Percentiles rank a stretch among this genome's conserved stretches.
Evolutionary conservation across 2,888 invertebrate genomes (phyloP).

Genomic region (Diplolepis rosae): DNA sequence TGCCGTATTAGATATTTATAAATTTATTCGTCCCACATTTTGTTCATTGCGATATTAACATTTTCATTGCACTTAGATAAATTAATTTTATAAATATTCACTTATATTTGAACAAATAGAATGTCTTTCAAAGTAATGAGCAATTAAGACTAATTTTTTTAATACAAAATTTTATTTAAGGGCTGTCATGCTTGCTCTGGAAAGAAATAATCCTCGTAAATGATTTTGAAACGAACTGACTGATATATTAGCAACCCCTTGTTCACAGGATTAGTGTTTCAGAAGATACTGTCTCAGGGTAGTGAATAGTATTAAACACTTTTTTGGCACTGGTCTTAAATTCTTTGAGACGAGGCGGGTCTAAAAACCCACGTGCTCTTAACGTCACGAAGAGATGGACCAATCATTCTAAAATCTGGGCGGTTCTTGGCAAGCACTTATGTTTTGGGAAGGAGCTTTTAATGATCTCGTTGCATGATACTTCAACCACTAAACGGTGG

Average conservation of each 20-base stretch:
- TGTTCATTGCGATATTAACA: not conserved
- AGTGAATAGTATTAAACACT: constrained; percentile 32
- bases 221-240: constrained; percentile 1
- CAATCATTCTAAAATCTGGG: constrained; percentile 64
- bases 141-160: no score
- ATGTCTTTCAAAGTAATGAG: no score
- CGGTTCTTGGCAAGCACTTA: constrained; percentile 69
- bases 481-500: constrained; percentile 61
- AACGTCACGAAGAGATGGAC: constrained; percentile 59
- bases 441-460: constrained; percentile 56
- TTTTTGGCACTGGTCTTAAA: constrained; percentile 60
- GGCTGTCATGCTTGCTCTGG: not conserved
- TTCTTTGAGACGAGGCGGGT: constrained; percentile 64
- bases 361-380: constrained; percentile 65
- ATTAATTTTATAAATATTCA: not conserved
- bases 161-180: not conserved
- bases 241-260: constrained; percentile 41
- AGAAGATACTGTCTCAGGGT: constrained; percentile 52
- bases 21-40: not conserved
- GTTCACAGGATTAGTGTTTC: constrained; percentile 52
- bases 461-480: constrained; percentile 63
- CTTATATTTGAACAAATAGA: not conserved
- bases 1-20: no score
- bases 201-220: not conserved
- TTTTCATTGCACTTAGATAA: not conserved